Base-by-base conservation (phyloP, 1,140 invertebrate genomes). In the Lutraria rhynchaena region DNA sequence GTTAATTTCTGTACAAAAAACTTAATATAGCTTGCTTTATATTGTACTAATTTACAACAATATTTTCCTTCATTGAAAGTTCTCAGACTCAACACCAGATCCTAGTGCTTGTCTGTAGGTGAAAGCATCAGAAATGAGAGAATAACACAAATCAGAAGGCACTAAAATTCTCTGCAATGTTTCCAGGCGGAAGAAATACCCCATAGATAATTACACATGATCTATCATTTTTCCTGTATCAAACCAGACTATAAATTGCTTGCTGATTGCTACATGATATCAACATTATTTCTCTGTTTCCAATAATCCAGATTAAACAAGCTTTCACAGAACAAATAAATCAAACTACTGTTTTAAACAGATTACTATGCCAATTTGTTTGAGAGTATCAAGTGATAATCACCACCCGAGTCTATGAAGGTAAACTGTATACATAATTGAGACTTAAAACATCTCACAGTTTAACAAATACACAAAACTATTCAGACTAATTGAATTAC, bases 301-400 rank as follows among this genome's bases (percentile, higher is more conserved):
- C 31, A 19, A 24, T 58, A 35, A 27, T 57, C 63, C 61, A 78
- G 75, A 78, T 78, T 67, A 78, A 78, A 78, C 75, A 78, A 78
- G 51, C 51, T 78, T 60, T 78, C 60, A 24, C 19, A 29, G 44
- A 69, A 60, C 60, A 67, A 67, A 78, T 78, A 78, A 78, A 78
- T 78, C 75, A 78, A n/a, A 33, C 24, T 51, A 57, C 75, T 78
- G 61, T 69, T 78, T 78, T 35, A 78, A 78, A 78, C 60, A 78
- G 57, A 75, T 61, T 75, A 44, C 24, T 11, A 35, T 35, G 22
- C 22, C 46, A 71, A 71, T 55, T 71, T 71, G 69, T 71, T 71
- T 51, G 31, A 51, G 49, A 53, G 15, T 71, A 46, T 71, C 9
- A 27, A 35, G 29, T 49, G 41, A 67, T 67, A 46, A 67, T 67